Evolutionary conservation across 1,140 invertebrate genomes (phyloP).

Genomic region (Mactra quadrangularis): DNA sequence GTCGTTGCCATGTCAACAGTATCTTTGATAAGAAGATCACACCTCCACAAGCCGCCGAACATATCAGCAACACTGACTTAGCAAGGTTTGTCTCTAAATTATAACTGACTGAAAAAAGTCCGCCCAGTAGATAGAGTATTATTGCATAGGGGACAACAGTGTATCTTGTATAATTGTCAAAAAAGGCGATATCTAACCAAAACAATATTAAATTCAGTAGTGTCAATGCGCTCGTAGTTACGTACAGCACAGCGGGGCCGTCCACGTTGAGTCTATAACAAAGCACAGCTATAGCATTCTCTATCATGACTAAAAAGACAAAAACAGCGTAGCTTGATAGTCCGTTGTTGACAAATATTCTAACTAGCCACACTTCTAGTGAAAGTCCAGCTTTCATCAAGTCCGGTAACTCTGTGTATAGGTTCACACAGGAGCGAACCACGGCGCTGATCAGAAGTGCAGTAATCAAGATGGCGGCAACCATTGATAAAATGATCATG

Average conservation of each 20-base stretch:
- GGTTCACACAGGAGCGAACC: background rate
- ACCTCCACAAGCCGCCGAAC: background rate
- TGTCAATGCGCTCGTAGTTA: background rate
- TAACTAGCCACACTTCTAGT: constrained; percentile 8
- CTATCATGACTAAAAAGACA: constrained; percentile 11
- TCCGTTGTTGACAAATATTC: constrained; percentile 16
- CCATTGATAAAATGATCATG: constrained; percentile 23
- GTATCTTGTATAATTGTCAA: constrained; percentile 33
- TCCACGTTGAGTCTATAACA: background rate
- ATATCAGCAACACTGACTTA: constrained; percentile 10
- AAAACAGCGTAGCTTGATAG: constrained; percentile 8
- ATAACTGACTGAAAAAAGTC: constrained; percentile 19
- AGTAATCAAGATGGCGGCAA: constrained; percentile 6
- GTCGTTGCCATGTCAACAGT: background rate
- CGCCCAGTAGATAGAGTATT: background rate
- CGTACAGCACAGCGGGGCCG: background rate
- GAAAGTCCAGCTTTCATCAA: constrained; percentile 18
- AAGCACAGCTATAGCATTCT: constrained; percentile 1
- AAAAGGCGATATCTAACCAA: constrained; percentile 5
- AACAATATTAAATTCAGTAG: background rate
- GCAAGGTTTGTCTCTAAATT: constrained; percentile 9
- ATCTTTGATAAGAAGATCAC: constrained; percentile 5
- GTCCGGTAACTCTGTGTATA: background rate
- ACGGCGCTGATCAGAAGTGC: background rate
- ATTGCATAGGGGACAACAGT: constrained; percentile 12